These are phyloP conservation scores for Drosophila sp. DNA, from an alignment of 1,140 invertebrate genomes.

Conservation along the genomic window DNA sequence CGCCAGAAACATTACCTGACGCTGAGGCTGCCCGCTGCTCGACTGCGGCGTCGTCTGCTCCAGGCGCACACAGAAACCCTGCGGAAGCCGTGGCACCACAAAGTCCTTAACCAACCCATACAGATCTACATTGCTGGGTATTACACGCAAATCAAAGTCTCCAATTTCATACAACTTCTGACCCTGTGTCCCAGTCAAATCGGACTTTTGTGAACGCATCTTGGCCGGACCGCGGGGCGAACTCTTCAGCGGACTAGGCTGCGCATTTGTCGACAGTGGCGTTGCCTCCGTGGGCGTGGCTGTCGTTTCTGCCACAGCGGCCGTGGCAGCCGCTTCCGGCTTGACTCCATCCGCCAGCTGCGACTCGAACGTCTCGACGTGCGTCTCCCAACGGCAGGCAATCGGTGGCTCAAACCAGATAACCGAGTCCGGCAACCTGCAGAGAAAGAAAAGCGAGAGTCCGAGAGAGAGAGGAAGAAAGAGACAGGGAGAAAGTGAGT, in stretches of 20 bases:
- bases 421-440: conserved; percentile 88
- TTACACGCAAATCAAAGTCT: conserved; percentile 77
- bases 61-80: conserved; percentile 75
- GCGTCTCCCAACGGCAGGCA: conserved; percentile 90
- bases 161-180: conserved; percentile 66
- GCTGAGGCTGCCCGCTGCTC: conserved; percentile 21
- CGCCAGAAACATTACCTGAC: conserved; percentile 70
- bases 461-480: conserved; percentile 7
- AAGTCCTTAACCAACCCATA: conserved; percentile 80
- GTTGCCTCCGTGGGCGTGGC: conserved; percentile 71
- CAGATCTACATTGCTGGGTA: conserved; percentile 76
- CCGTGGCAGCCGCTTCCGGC: conserved; percentile 17
- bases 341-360: conserved; percentile 71
- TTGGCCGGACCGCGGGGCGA: conserved; percentile 71
- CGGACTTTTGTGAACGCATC: conserved; percentile 65
- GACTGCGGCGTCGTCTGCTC: conserved; percentile 60
- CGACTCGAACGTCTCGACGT: conserved; percentile 71
- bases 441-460: conserved; percentile 2
- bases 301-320: conserved; percentile 50
- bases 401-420: conserved; percentile 93
- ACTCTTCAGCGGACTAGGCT: conserved; percentile 76
- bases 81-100: conserved; percentile 77
- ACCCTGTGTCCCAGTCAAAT: conserved; percentile 14
- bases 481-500: too few species aligned
- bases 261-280: conserved; percentile 71